Evolutionary conservation across 2,797 vertebrate genomes (phyloP), one percentile per base, ranked within the genome.

Genomic region (Sebastes dallii): DNA sequence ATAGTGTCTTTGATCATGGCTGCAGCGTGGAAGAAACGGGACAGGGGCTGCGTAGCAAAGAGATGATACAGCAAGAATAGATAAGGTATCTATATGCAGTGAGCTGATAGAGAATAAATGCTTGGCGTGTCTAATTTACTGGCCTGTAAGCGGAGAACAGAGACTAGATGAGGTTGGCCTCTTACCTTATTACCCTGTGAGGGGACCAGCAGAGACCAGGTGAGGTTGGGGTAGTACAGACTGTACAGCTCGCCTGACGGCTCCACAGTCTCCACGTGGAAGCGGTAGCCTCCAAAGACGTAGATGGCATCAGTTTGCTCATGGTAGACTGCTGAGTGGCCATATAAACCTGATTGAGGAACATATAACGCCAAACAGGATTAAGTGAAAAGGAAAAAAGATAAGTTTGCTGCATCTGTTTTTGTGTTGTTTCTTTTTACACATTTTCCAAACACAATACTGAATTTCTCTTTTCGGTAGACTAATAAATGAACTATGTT

Each of bases 251-350:
- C 97, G 0, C 96, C 95, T n/a, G 97, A 99, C 0, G 97, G 95
- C 58, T 97, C 96, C 3, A 98, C 97, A 8, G 96, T 94, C 84
- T 98, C 97, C 46, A 98, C 97, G 0, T 98, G 97, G 82, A 98
- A 98, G 52, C 98, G 97, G 76, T 97, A 97, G 30, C 98, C 98
- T 20, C 98, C 98, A 72, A 98, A 98, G 20, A 98, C 96, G 1
- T 97, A 99, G 65, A 99, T 84, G 4, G 98, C 96, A 79, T 98
- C 97, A 0, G 97, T 98, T 83, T 95, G 96, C 86, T 97, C 96
- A 7, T 99, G 97, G 91, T 98, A 99, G n/a, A 98, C 96, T 0
- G 97, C 96, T 0, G 98, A 97, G 85, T 99, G 98, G 4, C 97
- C 98, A 3, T 99, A 98, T 78, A 98, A 95, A 81, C 97, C 97